Conservation (phyloP, 1,140 invertebrate species). For the Drosophila lacertosa region DNA sequence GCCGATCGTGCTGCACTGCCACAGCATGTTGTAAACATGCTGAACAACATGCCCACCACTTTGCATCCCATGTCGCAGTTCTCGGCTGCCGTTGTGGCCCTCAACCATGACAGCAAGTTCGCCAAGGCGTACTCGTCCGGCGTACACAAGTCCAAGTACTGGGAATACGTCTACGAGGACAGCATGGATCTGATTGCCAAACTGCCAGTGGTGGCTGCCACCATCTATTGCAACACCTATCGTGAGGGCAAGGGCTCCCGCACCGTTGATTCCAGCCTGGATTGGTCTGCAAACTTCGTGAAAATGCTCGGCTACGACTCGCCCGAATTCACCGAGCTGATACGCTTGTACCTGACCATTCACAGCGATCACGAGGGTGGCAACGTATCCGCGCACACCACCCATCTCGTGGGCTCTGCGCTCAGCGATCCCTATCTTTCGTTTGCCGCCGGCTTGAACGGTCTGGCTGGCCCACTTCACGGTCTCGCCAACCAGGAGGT, state of each 20-base stretch:
- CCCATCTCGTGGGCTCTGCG: constrained; percentile 97
- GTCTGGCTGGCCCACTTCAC: constrained; percentile 97
- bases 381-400: constrained; percentile 97
- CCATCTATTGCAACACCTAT: constrained; percentile 96
- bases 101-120: constrained; percentile 97
- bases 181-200: constrained; percentile 98
- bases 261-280: constrained; percentile 94
- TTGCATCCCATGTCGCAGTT: constrained; percentile 99
- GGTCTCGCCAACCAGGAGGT: constrained; percentile 98
- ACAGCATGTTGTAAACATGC: constrained; percentile 95
- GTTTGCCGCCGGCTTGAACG: constrained; percentile 97
- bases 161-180: constrained; percentile 95
- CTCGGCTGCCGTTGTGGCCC: constrained; percentile 94
- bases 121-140: constrained; percentile 93
- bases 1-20: constrained; percentile 92
- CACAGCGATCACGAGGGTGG: constrained; percentile 98
- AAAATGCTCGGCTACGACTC: constrained; percentile 96
- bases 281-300: constrained; percentile 97
- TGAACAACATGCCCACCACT: constrained; percentile 97
- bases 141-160: constrained; percentile 83
- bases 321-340: constrained; percentile 94
- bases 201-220: constrained; percentile 96
- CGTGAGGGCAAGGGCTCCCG: constrained; percentile 93
- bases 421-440: constrained; percentile 97
- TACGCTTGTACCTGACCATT: constrained; percentile 97